Conservation (phyloP, 2,888 invertebrate genomes). For the Platycheirus rosarum region DNA sequence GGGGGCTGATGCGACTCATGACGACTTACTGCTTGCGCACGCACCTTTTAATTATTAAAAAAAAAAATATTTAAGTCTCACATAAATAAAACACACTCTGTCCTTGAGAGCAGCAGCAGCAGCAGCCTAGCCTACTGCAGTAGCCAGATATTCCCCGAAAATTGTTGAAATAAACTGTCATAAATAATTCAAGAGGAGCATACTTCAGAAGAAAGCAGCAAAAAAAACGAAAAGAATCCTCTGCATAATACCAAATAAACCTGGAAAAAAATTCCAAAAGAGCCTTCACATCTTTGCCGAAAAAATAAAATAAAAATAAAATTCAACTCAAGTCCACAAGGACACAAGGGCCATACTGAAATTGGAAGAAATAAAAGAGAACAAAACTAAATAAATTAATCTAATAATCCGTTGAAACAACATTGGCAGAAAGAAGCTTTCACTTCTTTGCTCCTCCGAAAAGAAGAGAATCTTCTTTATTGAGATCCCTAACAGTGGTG, state of each 20-base stretch:
- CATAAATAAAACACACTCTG: conserved; percentile 58
- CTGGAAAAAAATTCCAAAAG: conserved; percentile 19
- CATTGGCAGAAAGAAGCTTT: conserved; percentile 50
- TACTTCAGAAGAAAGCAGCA: conserved; percentile 29
- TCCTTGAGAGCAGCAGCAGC: conserved; percentile 51
- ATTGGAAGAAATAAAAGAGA: conserved; percentile 45
- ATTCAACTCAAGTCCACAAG: conserved; percentile 21
- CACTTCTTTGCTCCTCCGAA: neutral
- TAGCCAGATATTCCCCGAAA: conserved; percentile 34
- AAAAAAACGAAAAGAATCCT: conserved; percentile 11
- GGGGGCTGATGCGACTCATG: neutral
- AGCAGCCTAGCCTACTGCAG: too few relatives aligned
- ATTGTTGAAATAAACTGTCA: conserved; percentile 65
- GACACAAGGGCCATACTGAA: conserved; percentile 12
- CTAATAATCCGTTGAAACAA: conserved; percentile 68
- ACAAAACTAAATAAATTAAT: conserved; percentile 69
- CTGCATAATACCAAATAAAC: conserved; percentile 16
- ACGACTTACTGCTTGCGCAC: conserved; percentile 59
- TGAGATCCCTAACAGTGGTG: conserved; percentile 42
- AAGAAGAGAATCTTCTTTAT: neutral
- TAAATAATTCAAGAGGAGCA: conserved; percentile 67
- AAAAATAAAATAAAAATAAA: conserved; percentile 4
- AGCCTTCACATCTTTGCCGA: conserved; percentile 29
- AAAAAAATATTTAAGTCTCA: conserved; percentile 44
- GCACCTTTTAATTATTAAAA: conserved; percentile 67